A percentile compares a stretch with the other conserved stretches of the same genome.
These are phyloP conservation scores for Leptogaster cylindrica DNA, from an alignment of 2,888 invertebrate genomes.

Conservation along the genomic window DNA sequence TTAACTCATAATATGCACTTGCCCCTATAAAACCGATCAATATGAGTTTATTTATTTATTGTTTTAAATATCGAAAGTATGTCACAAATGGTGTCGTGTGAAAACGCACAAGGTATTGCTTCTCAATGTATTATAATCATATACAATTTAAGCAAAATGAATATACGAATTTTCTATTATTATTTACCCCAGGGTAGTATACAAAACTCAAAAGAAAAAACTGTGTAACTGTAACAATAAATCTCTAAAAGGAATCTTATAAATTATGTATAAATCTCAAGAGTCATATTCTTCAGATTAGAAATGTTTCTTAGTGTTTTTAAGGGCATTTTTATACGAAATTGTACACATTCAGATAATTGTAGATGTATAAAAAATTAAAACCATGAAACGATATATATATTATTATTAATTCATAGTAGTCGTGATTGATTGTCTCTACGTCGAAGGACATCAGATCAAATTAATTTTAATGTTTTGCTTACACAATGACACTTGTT, in stretches of 20 bases:
- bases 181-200: conserved; percentile 14
- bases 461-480: conserved; percentile 10
- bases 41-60: too few species aligned
- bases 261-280: conserved; percentile 14
- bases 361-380: conserved; percentile 23
- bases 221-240: conserved; percentile 11
- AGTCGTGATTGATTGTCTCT: too few species aligned
- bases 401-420: too few species aligned
- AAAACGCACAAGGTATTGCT: conserved; percentile 25
- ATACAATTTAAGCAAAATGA: conserved; percentile 1
- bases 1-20: too few species aligned
- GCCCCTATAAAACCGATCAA: too few species aligned
- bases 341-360: conserved; percentile 22
- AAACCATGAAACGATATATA: background rate
- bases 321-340: conserved; percentile 38
- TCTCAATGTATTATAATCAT: conserved; percentile 17
- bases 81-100: too few species aligned
- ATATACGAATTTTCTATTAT: conserved; percentile 31
- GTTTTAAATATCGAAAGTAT: too few species aligned
- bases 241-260: conserved; percentile 7
- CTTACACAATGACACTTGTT: conserved; percentile 4
- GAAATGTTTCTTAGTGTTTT: conserved; percentile 5
- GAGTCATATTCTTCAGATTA: background rate
- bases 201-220: background rate
- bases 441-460: background rate